Evolutionary conservation across 2,888 invertebrate genomes (phyloP), one percentile per base, ranked within the genome.

Genomic region (Geophilus truncorum): DNA sequence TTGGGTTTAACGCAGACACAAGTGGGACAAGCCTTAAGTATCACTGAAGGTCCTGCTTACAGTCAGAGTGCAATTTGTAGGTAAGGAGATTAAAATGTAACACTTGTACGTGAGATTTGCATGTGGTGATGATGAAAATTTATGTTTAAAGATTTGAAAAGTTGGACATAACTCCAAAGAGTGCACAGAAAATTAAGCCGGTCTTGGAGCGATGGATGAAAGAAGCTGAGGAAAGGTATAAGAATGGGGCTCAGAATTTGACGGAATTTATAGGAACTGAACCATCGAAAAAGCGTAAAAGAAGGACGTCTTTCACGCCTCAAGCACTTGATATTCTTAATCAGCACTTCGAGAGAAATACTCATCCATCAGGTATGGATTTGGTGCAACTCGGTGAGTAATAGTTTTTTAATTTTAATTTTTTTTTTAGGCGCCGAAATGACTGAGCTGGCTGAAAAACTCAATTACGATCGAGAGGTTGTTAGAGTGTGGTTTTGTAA

Each of bases 41-140:
- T 96, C 81, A 97, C 97, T 25, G 97, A 97, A 89, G 98, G 98
- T 80, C 98, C 98, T 36, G 97, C 97, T 79, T 98, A 98, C 89
- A 97, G 97, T 89, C 98, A 98, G 90, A 97, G 97, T 88, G 98
- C 98, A 85, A 98, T 98, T 88, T 98, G 98, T 94, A 95, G 97
- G 97, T 97, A 30, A 78, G 36, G 28, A 45, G n/a, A n/a, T n/a
- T n/a, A n/a, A n/a, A n/a, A n/a, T n/a, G n/a, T n/a, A n/a, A n/a
- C n/a, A n/a, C n/a, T n/a, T n/a, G n/a, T n/a, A n/a, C n/a, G n/a
- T n/a, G n/a, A n/a, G n/a, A n/a, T n/a, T n/a, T n/a, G n/a, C n/a
- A n/a, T n/a, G n/a, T n/a, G n/a, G n/a, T n/a, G n/a, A n/a, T n/a
- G n/a, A n/a, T n/a, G n/a, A n/a, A n/a, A n/a, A n/a, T n/a, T n/a